Conservation (phyloP, 2,888 invertebrate genomes). For the Clitarchus hookeri region DNA sequence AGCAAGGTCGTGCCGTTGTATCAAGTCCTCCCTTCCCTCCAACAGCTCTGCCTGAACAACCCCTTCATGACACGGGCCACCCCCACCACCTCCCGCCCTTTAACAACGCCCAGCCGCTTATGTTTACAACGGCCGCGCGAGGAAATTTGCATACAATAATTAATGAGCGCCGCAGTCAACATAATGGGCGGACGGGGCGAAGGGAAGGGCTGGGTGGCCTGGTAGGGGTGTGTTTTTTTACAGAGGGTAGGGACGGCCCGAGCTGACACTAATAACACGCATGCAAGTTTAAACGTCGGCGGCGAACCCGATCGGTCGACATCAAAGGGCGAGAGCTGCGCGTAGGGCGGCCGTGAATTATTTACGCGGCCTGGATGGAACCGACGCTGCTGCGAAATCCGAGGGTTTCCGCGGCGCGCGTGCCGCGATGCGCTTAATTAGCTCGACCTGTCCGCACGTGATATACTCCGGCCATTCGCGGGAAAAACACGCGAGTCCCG, state of each 20-base stretch:
- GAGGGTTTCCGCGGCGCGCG: not conserved
- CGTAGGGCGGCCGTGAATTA: no score
- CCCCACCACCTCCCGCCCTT: no score
- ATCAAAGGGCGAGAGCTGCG: not conserved
- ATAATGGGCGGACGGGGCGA: not conserved
- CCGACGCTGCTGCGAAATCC: not conserved
- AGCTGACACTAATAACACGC: not conserved
- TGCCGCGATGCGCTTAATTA: no score
- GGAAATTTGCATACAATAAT: not conserved
- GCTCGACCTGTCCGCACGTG: no score
- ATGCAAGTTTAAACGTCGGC: not conserved
- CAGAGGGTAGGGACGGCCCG: not conserved
- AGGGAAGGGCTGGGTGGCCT: not conserved
- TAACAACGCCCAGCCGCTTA: not conserved
- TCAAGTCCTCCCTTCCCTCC: no score
- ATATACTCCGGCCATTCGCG: no score
- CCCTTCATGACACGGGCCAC: not conserved
- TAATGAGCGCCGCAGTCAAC: not conserved
- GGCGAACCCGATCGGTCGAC: not conserved
- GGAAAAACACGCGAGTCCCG: no score
- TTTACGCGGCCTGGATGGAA: no score
- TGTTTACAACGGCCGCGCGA: not conserved
- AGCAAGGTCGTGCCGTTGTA: no score
- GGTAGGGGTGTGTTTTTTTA: no score
- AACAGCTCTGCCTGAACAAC: no score